Evolutionary conservation across 2,797 vertebrate genomes (phyloP).

Genomic region (Sebastes itinus): DNA sequence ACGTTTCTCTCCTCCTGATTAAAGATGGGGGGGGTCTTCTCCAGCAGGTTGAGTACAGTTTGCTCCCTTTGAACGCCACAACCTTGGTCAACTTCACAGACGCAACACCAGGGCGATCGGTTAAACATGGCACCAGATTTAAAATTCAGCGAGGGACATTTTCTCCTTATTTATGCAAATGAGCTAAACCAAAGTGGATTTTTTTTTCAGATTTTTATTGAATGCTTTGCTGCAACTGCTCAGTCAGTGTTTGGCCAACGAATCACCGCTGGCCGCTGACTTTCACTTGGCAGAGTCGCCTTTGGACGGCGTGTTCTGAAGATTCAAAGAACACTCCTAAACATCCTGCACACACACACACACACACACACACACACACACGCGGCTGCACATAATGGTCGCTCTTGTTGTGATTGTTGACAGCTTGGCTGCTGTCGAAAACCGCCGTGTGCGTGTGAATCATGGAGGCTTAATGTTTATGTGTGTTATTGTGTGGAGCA

Average conservation of each 20-base stretch:
- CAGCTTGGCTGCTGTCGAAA: slow-evolving; percentile 46
- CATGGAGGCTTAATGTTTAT: slow-evolving; percentile 11
- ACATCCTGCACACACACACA: slow-evolving; percentile 31
- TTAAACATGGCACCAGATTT: slow-evolving; percentile 4
- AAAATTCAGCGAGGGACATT: neutral
- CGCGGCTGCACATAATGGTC: slow-evolving; percentile 23
- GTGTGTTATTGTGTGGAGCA: slow-evolving; percentile 46
- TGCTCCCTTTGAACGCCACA: slow-evolving; percentile 28
- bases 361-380: neutral
- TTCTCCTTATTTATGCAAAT: slow-evolving; percentile 42
- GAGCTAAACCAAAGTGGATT: slow-evolving; percentile 6
- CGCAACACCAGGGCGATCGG: fast-evolving
- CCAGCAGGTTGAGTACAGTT: slow-evolving; percentile 29
- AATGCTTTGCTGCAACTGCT: slow-evolving; percentile 10
- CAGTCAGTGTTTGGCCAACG: slow-evolving; percentile 4
- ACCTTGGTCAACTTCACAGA: slow-evolving; percentile 33
- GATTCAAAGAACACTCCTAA: slow-evolving; percentile 28
- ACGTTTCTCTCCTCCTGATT: slow-evolving; percentile 38
- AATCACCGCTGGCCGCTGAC: slow-evolving; percentile 17
- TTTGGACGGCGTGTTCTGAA: slow-evolving; percentile 22
- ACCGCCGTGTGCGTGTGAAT: neutral
- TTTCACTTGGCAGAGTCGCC: slow-evolving; percentile 30
- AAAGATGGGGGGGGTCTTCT: slow-evolving; percentile 27
- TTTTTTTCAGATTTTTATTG: neutral
- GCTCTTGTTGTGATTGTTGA: slow-evolving; percentile 55